Percentiles rank a stretch among this genome's conserved stretches.
These are phyloP conservation scores for Rynchops niger DNA, from an alignment of 2,113 vertebrate species.

Conservation along the genomic window DNA sequence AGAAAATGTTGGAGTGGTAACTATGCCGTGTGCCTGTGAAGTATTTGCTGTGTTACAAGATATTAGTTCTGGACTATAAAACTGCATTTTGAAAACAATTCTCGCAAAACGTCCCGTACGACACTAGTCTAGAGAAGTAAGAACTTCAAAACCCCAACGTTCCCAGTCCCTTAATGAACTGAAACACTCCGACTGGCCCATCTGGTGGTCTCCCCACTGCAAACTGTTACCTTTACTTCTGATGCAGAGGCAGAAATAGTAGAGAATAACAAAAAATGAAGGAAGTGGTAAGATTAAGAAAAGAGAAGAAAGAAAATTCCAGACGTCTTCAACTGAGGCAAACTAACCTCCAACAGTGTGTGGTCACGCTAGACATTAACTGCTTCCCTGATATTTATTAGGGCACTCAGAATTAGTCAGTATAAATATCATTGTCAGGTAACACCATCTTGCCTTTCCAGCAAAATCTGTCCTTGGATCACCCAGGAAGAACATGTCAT, in stretches of 20 bases:
- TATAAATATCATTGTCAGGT: neutral
- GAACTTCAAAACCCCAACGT: neutral
- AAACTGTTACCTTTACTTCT: neutral
- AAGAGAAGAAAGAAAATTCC: neutral
- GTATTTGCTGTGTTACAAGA: neutral
- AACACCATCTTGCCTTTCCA: neutral
- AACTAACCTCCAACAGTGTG: neutral
- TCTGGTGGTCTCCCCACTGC: neutral
- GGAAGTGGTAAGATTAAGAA: neutral
- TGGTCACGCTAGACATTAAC: neutral
- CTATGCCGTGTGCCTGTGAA: neutral
- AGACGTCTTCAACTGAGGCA: neutral
- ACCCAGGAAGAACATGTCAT: neutral
- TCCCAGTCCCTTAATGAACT: neutral
- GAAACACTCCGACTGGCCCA: neutral
- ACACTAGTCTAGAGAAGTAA: neutral
- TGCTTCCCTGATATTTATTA: neutral
- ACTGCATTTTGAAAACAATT: conserved; percentile 13
- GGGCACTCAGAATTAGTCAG: neutral
- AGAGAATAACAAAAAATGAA: neutral
- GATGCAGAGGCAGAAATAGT: neutral
- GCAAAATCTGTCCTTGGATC: neutral
- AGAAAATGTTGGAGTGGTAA: neutral
- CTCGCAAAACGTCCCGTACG: neutral
- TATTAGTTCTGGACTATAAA: neutral